phyloP scores from a whole-genome alignment of 1,140 invertebrate species.

The Orius laevigatus region DNA sequence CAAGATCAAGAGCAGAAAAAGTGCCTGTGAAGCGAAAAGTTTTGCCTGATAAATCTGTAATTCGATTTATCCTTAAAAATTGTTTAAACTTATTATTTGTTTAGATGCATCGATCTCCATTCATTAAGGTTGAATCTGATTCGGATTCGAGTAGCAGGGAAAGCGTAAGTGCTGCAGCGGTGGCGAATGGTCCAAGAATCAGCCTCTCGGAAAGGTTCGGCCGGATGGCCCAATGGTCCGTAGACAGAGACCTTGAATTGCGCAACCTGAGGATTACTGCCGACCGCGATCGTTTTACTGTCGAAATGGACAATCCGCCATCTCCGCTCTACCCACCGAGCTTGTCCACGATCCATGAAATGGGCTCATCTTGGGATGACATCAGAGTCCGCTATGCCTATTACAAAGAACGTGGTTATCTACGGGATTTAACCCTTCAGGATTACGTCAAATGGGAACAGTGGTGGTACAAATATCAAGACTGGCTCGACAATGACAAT shows the following conservation, averaged over 20 bases:
- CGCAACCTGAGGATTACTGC: slow-evolving; percentile 65
- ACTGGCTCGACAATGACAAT: slow-evolving; percentile 71
- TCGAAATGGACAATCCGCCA: slow-evolving; percentile 22
- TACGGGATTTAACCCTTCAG: slow-evolving; percentile 54
- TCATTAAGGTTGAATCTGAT: slow-evolving; percentile 24
- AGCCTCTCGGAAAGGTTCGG: slow-evolving; percentile 68
- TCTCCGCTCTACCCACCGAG: slow-evolving; percentile 16
- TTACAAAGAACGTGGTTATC: slow-evolving; percentile 70
- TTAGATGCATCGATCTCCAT: slow-evolving; percentile 22
- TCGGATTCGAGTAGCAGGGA: slow-evolving; percentile 24
- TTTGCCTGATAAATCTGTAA: no score
- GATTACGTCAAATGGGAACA: slow-evolving; percentile 86
- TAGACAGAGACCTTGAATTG: slow-evolving; percentile 56
- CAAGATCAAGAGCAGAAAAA: no score
- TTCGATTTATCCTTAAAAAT: neutral
- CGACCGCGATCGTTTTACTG: slow-evolving; percentile 38
- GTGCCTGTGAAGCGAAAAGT: no score
- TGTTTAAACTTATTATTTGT: neutral
- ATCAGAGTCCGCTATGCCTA: slow-evolving; percentile 67
- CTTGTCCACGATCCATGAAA: slow-evolving; percentile 38
- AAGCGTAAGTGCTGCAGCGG: slow-evolving; percentile 6
- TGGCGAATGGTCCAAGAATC: slow-evolving; percentile 31
- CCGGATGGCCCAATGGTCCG: slow-evolving; percentile 72
- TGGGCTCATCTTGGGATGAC: slow-evolving; percentile 63
- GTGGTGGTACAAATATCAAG: slow-evolving; percentile 86